Percentiles rank a stretch among this genome's conserved stretches.
These are phyloP conservation scores for Colius striatus DNA, from an alignment of 2,113 vertebrate species.

Conservation along the genomic window DNA sequence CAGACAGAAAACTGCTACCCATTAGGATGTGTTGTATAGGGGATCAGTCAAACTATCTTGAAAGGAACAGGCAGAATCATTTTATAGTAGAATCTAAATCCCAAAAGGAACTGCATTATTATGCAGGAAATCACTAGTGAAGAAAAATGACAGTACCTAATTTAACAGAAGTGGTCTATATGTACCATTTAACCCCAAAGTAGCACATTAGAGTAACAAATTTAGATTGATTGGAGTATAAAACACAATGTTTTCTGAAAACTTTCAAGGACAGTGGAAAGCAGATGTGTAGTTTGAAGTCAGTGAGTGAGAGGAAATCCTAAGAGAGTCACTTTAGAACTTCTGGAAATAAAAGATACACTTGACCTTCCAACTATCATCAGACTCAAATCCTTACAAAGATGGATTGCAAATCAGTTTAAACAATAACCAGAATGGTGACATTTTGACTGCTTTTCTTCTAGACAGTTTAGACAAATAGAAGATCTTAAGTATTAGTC, in stretches of 20 bases:
- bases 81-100: neutral
- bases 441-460: neutral
- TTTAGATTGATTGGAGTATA: neutral
- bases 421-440: neutral
- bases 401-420: neutral
- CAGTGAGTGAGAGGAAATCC: neutral
- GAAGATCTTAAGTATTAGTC: neutral
- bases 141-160: neutral
- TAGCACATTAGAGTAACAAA: neutral
- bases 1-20: neutral
- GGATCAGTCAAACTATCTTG: neutral
- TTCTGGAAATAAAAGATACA: neutral
- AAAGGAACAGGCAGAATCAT: neutral
- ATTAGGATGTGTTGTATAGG: neutral
- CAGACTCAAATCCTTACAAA: neutral
- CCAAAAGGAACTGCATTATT: neutral
- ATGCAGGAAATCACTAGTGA: neutral
- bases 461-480: neutral
- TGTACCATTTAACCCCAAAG: conserved; percentile 13
- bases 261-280: neutral
- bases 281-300: neutral
- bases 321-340: neutral
- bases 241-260: neutral
- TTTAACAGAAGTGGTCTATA: conserved; percentile 21
- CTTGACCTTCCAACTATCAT: neutral